Evolutionary conservation across 2,113 vertebrate species (phyloP), one percentile per base, ranked within the genome.

Genomic region (Rhinolophus sinicus): DNA sequence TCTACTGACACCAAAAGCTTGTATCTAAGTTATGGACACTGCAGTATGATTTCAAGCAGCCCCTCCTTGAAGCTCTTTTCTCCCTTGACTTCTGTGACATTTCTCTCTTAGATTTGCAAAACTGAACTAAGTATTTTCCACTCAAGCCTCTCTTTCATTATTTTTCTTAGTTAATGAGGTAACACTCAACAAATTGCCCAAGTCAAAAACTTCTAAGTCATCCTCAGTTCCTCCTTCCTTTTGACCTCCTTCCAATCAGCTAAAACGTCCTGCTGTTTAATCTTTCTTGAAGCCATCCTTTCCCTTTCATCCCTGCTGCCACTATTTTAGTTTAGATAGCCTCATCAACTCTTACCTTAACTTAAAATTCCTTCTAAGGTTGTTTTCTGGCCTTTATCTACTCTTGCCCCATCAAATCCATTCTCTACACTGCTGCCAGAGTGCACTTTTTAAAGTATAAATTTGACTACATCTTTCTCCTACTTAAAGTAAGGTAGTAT

Each of bases 371-470:
- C 30, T 78, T 84, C 40, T 47, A 13, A 78, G 18, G 18, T 86
- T 65, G n/a, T 93, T 75, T 83, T 78, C 85, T 93, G 28, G 6
- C n/a, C 54, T 60, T 50, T 83, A 28, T 82, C 75, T 40, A 33
- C 4, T 33, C n/a, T 80, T 65, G 8, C 58, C 30, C 77, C 35
- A 35, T 94, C 33, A 26, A 90, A 76, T 88, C 30, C 64, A 35
- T 64, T 90, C 52, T 76, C 15, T 76, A 67, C 16, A 9, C 6
- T 81, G 33, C 56, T 69, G 12, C 58, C 73, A 96, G 33, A 72
- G 52, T 82, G 40, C 90, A 64, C 26, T 12, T 94, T 94, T 88
- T 72, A 94, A 83, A 89, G 94, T 50, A 89, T 52, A 93, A 56
- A 83, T 56, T 67, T 90, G 69, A 65, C 44, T 21, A 35, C 77